Evolutionary conservation across 2,113 vertebrate species (phyloP).

Genomic region (Melanocharis versteri): DNA sequence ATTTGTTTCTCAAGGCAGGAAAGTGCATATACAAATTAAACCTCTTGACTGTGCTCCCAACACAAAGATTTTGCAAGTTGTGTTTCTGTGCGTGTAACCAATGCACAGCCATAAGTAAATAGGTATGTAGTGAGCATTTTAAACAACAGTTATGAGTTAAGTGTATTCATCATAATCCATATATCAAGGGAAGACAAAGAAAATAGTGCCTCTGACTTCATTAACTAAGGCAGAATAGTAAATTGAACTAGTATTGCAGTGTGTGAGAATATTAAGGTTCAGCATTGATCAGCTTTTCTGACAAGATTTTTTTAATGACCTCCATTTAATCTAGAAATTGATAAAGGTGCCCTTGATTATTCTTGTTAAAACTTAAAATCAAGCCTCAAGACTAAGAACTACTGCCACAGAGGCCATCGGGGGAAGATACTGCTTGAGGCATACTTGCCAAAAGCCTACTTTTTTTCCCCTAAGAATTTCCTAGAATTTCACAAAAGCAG

Average conservation of each 20-base stretch:
- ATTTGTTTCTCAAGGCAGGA: not conserved
- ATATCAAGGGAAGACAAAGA: not conserved
- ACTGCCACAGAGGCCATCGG: not conserved
- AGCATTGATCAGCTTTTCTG: not conserved
- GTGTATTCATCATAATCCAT: not conserved
- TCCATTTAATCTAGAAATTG: not conserved
- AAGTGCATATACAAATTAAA: not conserved
- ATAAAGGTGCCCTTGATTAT: not conserved
- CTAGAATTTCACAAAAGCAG: not conserved
- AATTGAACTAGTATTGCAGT: not conserved
- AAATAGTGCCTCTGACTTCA: not conserved
- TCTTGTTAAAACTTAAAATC: not conserved
- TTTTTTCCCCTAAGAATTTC: not conserved
- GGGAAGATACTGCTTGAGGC: not conserved
- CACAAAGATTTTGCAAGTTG: not conserved
- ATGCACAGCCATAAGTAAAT: not conserved
- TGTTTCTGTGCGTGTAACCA: not conserved
- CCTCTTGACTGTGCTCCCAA: not conserved
- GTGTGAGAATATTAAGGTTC: not conserved
- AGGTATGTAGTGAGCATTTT: not conserved
- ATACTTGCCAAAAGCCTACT: not conserved
- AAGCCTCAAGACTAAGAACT: not conserved
- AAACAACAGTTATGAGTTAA: not conserved
- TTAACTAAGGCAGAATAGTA: not conserved
- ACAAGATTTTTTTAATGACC: not conserved